These are phyloP conservation scores for Cantharis rustica DNA, from an alignment of 2,888 invertebrate species.

Conservation along the genomic window DNA sequence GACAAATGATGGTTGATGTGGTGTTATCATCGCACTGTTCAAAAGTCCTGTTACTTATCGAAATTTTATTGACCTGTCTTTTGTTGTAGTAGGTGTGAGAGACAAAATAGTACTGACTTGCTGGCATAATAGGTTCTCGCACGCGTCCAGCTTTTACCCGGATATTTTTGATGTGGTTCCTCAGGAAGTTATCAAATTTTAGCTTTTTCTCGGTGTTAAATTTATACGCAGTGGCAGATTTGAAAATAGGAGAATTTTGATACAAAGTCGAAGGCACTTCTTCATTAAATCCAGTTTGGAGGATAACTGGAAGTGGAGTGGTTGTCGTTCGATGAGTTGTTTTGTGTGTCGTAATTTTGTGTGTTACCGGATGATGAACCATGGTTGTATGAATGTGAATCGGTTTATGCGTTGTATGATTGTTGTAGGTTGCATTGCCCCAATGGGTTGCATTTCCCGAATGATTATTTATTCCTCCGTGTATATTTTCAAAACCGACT, in stretches of 20 bases:
- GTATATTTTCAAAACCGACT: neutral
- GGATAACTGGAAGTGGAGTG: neutral
- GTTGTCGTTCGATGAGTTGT: neutral
- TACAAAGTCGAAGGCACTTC: neutral
- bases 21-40: neutral
- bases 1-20: neutral
- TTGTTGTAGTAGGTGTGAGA: neutral
- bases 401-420: neutral
- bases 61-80: neutral
- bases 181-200: neutral
- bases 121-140: no score
- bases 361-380: neutral
- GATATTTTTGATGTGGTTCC: neutral
- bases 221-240: neutral
- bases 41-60: neutral
- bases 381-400: neutral
- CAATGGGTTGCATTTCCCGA: neutral
- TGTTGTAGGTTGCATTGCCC: no score
- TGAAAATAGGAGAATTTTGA: neutral
- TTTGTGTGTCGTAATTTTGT: neutral
- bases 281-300: neutral
- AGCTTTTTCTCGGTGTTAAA: neutral
- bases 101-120: neutral
- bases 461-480: neutral
- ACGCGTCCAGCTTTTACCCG: neutral